phyloP scores from a whole-genome alignment of 37 sponge, comb jelly and placozoan species.

The Cliona cf. orientalis region DNA sequence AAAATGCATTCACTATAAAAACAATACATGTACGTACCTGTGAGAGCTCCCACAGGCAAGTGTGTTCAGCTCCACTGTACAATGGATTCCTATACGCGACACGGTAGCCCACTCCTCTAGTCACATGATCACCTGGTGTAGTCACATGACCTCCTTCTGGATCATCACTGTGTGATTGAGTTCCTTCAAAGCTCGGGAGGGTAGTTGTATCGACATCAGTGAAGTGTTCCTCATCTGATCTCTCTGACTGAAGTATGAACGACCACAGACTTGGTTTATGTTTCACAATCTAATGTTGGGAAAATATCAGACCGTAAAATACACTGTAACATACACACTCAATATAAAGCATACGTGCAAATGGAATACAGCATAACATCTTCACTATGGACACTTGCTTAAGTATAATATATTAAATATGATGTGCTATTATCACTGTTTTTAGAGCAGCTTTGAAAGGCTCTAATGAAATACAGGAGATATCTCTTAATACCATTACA shows the following conservation, averaged over 20 bases:
- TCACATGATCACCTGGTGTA: not conserved
- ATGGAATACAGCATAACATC: no score
- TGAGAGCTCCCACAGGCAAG: conserved; percentile 88
- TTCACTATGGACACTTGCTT: no score
- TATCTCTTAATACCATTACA: not conserved
- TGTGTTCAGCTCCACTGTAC: conserved; percentile 76
- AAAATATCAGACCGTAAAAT: not conserved
- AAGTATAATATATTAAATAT: no score
- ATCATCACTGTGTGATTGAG: not conserved
- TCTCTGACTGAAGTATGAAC: conserved; percentile 70
- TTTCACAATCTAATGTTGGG: conserved; percentile 61
- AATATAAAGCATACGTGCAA: no score
- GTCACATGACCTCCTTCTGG: not conserved
- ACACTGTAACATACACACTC: not conserved
- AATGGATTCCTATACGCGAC: conserved; percentile 72
- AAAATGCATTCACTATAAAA: no score
- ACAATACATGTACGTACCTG: conserved; percentile 39
- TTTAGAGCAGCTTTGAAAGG: no score
- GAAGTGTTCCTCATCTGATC: conserved; percentile 77
- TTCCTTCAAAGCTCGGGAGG: not conserved
- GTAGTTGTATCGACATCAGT: conserved; percentile 35
- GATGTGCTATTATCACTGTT: no score
- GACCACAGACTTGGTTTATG: conserved; percentile 64
- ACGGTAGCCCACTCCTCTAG: conserved; percentile 28
- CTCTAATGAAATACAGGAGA: no score